Evolutionary conservation across 2,888 invertebrate genomes (phyloP).

Genomic region (Troglohyphantes excavatus): DNA sequence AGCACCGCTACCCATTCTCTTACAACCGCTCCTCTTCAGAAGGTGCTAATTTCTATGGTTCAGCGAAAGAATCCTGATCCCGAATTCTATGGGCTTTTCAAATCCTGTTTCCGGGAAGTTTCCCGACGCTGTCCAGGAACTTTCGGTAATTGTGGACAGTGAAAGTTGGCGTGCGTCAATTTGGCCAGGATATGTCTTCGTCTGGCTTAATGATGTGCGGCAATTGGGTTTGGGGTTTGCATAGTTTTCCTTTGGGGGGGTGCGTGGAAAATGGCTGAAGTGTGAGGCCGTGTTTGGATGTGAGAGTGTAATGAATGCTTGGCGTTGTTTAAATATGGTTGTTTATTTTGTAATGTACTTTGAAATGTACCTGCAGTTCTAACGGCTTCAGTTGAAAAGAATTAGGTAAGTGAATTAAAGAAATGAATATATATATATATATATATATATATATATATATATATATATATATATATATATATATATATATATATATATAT

Average conservation of each 20-base stretch:
- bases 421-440: too few relatives aligned
- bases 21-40: constrained; percentile 8
- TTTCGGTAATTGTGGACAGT: constrained; percentile 52
- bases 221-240: constrained; percentile 24
- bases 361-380: too few relatives aligned
- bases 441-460: too few relatives aligned
- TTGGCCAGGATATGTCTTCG: constrained; percentile 24
- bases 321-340: too few relatives aligned
- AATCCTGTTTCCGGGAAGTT: constrained; percentile 41
- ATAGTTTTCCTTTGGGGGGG: background rate
- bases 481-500: too few relatives aligned
- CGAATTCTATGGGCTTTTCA: constrained; percentile 37
- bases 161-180: constrained; percentile 40
- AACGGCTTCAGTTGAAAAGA: too few relatives aligned
- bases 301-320: too few relatives aligned
- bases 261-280: too few relatives aligned
- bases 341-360: too few relatives aligned
- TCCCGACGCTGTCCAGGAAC: constrained; percentile 6
- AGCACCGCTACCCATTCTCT: background rate
- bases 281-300: background rate
- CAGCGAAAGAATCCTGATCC: background rate
- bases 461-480: too few relatives aligned
- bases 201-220: constrained; percentile 28
- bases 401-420: too few relatives aligned
- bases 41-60: constrained; percentile 20